These are phyloP conservation scores for Bacillus rossius DNA, from an alignment of 1,140 invertebrate species.

Conservation along the genomic window DNA sequence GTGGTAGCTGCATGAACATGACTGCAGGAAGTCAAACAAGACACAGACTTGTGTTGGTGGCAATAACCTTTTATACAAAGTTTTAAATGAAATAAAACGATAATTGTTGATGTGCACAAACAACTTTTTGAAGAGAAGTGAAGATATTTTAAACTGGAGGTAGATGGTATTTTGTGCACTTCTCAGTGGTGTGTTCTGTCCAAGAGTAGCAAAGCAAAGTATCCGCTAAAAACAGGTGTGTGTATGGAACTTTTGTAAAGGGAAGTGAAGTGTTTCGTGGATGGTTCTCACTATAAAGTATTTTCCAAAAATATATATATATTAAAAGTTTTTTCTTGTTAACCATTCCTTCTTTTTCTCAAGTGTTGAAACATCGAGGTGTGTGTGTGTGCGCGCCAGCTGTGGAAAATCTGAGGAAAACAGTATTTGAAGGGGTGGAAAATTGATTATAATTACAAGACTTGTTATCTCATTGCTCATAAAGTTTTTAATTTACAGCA, in stretches of 20 bases:
- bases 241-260: background rate
- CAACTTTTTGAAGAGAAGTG: background rate
- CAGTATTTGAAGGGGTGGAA: background rate
- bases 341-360: conserved; percentile 2
- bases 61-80: conserved; percentile 12
- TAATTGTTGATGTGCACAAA: conserved; percentile 3
- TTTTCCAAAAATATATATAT: background rate
- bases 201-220: background rate
- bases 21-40: background rate
- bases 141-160: background rate
- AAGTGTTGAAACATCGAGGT: background rate
- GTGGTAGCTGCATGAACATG: background rate
- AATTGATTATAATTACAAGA: background rate
- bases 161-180: background rate
- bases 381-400: background rate
- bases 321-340: conserved; percentile 9
- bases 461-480: conserved; percentile 12
- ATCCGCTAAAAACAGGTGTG: background rate
- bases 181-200: too few relatives aligned
- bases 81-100: background rate
- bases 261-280: background rate
- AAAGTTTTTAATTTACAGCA: conserved; percentile 7
- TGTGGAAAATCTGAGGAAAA: background rate
- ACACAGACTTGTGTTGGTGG: conserved; percentile 3
- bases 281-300: background rate